phyloP scores from a whole-genome alignment of 2,888 invertebrate genomes.

The Cloeon dipterum region DNA sequence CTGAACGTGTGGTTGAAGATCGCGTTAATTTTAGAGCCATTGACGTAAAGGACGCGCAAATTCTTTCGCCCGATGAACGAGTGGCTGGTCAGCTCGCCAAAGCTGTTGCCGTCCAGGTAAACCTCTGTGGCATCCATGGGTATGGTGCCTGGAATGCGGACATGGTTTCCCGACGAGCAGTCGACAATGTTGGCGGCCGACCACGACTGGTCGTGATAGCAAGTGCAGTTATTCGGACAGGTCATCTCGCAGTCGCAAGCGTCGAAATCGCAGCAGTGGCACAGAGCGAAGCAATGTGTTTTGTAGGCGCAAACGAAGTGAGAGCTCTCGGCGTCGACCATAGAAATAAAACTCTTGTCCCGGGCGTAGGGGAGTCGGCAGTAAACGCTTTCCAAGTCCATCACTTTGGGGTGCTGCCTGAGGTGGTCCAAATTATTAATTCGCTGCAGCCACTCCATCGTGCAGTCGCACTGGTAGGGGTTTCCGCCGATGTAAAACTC shows the following conservation, averaged over 20 bases:
- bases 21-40: conserved; percentile 65
- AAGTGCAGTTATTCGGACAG: conserved; percentile 81
- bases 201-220: conserved; percentile 88
- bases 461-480: conserved; percentile 86
- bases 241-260: conserved; percentile 96
- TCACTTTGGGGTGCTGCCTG: conserved; percentile 69
- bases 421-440: conserved; percentile 57
- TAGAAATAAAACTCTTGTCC: conserved; percentile 42
- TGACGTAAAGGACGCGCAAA: conserved; percentile 63
- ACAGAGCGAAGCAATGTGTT: conserved; percentile 81
- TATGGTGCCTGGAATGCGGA: conserved; percentile 56
- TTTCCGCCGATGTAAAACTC: conserved; percentile 87
- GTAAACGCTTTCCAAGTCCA: conserved; percentile 74
- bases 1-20: conserved; percentile 80
- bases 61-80: conserved; percentile 83
- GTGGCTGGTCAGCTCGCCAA: conserved; percentile 67
- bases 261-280: conserved; percentile 91
- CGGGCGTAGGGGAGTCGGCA: conserved; percentile 71
- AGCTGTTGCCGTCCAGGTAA: conserved; percentile 78
- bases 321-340: conserved; percentile 65
- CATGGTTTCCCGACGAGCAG: conserved; percentile 61
- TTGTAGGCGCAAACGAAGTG: conserved; percentile 84
- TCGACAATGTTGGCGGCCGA: conserved; percentile 69
- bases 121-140: conserved; percentile 93
- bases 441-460: conserved; percentile 85